These are phyloP conservation scores for Micoletzkya japonica DNA, from an alignment of 2,888 invertebrate species.

Conservation along the genomic window DNA sequence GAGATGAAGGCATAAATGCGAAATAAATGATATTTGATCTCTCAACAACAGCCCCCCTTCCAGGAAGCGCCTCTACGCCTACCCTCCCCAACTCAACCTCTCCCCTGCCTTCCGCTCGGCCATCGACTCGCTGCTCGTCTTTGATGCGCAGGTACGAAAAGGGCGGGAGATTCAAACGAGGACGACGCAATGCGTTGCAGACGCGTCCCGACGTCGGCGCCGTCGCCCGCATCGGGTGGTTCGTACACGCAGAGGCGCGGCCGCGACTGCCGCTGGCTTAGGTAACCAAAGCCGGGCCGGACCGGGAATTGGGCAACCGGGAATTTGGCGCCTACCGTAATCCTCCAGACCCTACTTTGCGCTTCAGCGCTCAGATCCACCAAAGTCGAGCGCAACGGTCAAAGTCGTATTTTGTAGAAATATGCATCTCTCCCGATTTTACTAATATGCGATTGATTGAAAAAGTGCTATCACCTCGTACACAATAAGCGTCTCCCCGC, in stretches of 20 bases:
- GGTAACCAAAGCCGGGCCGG: not conserved
- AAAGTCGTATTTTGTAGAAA: no score
- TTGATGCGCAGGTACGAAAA: constrained; percentile 25
- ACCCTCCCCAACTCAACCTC: constrained; percentile 26
- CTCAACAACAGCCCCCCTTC: not conserved
- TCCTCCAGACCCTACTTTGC: no score
- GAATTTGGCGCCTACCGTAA: not conserved
- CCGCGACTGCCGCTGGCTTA: not conserved
- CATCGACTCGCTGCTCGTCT: constrained; percentile 30
- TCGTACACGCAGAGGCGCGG: no score
- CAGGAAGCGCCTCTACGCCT: constrained; percentile 30
- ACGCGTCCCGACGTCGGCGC: constrained; percentile 16
- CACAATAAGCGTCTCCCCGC: constrained; percentile 18
- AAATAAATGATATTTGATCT: no score
- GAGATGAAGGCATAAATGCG: no score
- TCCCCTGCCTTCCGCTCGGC: constrained; percentile 25
- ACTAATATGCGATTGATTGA: no score
- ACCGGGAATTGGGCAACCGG: not conserved
- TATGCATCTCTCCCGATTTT: no score
- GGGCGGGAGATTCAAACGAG: not conserved
- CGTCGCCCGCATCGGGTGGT: constrained; percentile 18
- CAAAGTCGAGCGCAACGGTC: no score
- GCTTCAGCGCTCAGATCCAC: no score
- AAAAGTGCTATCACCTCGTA: constrained; percentile 9
- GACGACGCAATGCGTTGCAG: not conserved